These are phyloP conservation scores for Coenonympha arcania DNA, from an alignment of 2,888 invertebrate species.

Conservation along the genomic window DNA sequence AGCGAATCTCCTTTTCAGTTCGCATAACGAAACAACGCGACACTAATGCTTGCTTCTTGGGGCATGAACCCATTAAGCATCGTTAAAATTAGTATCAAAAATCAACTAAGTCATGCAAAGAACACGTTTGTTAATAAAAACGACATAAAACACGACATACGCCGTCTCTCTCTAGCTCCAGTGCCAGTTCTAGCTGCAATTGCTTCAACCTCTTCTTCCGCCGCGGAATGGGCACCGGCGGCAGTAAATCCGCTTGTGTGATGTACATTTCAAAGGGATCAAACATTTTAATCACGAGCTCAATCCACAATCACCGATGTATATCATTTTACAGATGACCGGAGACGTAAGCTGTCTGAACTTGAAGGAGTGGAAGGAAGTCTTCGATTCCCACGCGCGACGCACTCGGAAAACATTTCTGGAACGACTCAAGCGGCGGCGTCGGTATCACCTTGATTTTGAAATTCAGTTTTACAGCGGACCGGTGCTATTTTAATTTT, in stretches of 20 bases:
- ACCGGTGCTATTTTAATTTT: slow-evolving; percentile 68
- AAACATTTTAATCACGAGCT: slow-evolving; percentile 37
- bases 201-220: slow-evolving; percentile 66
- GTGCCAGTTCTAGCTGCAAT: slow-evolving; percentile 53
- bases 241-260: slow-evolving; percentile 57
- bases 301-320: slow-evolving; percentile 33
- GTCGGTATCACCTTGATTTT: slow-evolving; percentile 73
- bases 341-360: slow-evolving; percentile 42
- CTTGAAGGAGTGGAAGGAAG: slow-evolving; percentile 41
- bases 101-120: slow-evolving; percentile 9
- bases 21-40: no score
- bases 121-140: slow-evolving; percentile 10
- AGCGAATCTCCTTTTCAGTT: no score
- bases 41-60: no score
- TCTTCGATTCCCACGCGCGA: slow-evolving; percentile 41
- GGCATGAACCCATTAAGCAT: no score
- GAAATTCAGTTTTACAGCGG: slow-evolving; percentile 61
- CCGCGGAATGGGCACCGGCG: slow-evolving; percentile 60
- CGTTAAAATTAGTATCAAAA: slow-evolving; percentile 3
- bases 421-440: slow-evolving; percentile 61
- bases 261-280: slow-evolving; percentile 69
- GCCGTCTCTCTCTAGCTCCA: slow-evolving; percentile 50
- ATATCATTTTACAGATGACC: slow-evolving; percentile 41
- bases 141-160: slow-evolving; percentile 30
- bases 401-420: slow-evolving; percentile 56